Conservation (phyloP, 2,888 invertebrate genomes). For the Lomographa bimaculata region DNA sequence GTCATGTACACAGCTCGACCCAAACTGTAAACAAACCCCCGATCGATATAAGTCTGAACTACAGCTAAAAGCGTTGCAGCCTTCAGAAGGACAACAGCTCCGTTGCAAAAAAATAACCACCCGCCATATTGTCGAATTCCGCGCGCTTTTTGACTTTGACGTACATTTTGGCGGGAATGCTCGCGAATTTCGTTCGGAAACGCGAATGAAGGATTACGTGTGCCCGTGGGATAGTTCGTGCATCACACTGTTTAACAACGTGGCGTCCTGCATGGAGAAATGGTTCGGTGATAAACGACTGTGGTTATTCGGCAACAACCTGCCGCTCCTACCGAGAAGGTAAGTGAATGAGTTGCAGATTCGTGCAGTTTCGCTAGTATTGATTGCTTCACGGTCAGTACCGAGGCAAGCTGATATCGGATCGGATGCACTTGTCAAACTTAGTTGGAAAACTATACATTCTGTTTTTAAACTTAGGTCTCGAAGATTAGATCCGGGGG, state of each 20-base stretch:
- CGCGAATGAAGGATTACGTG: slow-evolving; percentile 68
- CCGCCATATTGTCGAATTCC: slow-evolving; percentile 24
- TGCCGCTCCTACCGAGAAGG: slow-evolving; percentile 93
- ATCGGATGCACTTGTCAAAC: no score
- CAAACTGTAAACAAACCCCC: slow-evolving; percentile 77
- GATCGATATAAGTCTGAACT: slow-evolving; percentile 71
- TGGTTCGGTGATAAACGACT: slow-evolving; percentile 96
- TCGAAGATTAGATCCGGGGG: no score
- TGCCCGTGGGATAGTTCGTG: slow-evolving; percentile 47
- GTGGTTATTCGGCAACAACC: slow-evolving; percentile 95
- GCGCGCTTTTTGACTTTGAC: slow-evolving; percentile 43
- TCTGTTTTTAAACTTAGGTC: no score
- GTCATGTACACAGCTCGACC: slow-evolving; percentile 77
- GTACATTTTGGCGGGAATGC: slow-evolving; percentile 63
- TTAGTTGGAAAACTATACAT: no score
- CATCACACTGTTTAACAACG: slow-evolving; percentile 74
- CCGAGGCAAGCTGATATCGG: not conserved
- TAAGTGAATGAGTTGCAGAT: slow-evolving; percentile 51
- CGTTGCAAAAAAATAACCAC: slow-evolving; percentile 3
- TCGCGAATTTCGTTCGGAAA: slow-evolving; percentile 45
- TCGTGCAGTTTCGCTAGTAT: not conserved
- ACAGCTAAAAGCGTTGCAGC: slow-evolving; percentile 62
- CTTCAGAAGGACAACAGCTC: slow-evolving; percentile 47
- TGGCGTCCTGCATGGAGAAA: slow-evolving; percentile 92
- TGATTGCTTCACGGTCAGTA: slow-evolving; percentile 4